Evolutionary conservation across 2,113 vertebrate genomes (phyloP).

Genomic region (Hassar affinis): DNA sequence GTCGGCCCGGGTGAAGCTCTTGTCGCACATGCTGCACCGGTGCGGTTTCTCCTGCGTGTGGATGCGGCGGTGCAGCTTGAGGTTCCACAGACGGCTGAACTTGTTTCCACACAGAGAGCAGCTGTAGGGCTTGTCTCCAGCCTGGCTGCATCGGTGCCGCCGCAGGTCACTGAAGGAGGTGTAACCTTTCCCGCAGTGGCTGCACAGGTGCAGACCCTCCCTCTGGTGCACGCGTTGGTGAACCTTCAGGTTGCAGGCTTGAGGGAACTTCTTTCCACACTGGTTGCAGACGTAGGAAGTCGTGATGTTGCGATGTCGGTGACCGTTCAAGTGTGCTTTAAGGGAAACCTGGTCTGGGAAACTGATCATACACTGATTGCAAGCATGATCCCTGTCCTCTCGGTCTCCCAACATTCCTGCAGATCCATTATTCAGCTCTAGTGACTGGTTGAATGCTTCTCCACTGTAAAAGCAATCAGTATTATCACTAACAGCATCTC

Average conservation of each 20-base stretch:
- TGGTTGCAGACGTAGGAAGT: constrained; percentile 65
- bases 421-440: constrained; percentile 54
- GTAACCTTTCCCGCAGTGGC: constrained; percentile 78
- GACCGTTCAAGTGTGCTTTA: constrained; percentile 63
- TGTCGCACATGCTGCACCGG: constrained; percentile 72
- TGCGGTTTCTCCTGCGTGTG: constrained; percentile 77
- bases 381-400: constrained; percentile 56
- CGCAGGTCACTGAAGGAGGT: constrained; percentile 74
- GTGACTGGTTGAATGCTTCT: constrained; percentile 45
- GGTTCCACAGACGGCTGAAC: constrained; percentile 76
- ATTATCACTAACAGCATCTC: constrained; percentile 37
- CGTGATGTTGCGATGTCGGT: constrained; percentile 53
- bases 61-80: constrained; percentile 74
- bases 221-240: constrained; percentile 75
- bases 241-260: constrained; percentile 72
- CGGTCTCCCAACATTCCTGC: constrained; percentile 52
- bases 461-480: constrained; percentile 55
- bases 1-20: constrained; percentile 74
- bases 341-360: constrained; percentile 63
- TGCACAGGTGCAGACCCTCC: constrained; percentile 78
- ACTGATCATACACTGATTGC: constrained; percentile 59
- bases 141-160: constrained; percentile 71
- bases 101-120: constrained; percentile 73
- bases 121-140: constrained; percentile 69
- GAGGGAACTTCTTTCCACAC: constrained; percentile 72